Conservation (phyloP, 1,140 invertebrate genomes). For the Oncopodura yosiiana region DNA sequence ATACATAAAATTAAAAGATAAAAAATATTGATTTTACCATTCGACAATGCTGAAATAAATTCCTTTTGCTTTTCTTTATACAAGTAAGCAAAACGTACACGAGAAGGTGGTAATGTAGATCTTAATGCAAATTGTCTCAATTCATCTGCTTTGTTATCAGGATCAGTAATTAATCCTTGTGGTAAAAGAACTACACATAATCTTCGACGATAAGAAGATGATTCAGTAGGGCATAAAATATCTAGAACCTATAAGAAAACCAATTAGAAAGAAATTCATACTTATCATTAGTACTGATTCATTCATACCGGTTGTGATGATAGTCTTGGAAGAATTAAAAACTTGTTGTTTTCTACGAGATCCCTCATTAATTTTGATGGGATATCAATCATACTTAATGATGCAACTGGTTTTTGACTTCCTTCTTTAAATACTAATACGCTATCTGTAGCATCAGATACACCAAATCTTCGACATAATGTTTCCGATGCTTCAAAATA, state of each 20-base stretch:
- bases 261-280: background rate
- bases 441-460: conserved; percentile 66
- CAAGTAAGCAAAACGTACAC: conserved; percentile 75
- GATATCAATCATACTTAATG: conserved; percentile 75
- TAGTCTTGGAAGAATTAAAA: conserved; percentile 72
- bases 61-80: conserved; percentile 70
- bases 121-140: conserved; percentile 41
- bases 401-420: conserved; percentile 68
- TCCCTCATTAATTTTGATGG: conserved; percentile 75
- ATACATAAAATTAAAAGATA: background rate
- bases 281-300: background rate
- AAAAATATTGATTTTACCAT: conserved; percentile 41
- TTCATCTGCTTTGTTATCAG: conserved; percentile 40
- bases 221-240: conserved; percentile 76
- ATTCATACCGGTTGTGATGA: too few relatives aligned
- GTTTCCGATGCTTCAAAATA: conserved; percentile 39
- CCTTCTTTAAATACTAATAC: conserved; percentile 81
- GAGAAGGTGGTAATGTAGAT: conserved; percentile 41
- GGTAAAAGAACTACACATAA: conserved; percentile 80
- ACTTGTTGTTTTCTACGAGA: conserved; percentile 79
- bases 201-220: conserved; percentile 65
- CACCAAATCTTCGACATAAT: conserved; percentile 49
- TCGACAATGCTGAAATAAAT: conserved; percentile 64
- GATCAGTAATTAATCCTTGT: conserved; percentile 42
- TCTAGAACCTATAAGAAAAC: conserved; percentile 57